Evolutionary conservation across 2,797 vertebrate species (phyloP).

Genomic region (Loriculus beryllinus): DNA sequence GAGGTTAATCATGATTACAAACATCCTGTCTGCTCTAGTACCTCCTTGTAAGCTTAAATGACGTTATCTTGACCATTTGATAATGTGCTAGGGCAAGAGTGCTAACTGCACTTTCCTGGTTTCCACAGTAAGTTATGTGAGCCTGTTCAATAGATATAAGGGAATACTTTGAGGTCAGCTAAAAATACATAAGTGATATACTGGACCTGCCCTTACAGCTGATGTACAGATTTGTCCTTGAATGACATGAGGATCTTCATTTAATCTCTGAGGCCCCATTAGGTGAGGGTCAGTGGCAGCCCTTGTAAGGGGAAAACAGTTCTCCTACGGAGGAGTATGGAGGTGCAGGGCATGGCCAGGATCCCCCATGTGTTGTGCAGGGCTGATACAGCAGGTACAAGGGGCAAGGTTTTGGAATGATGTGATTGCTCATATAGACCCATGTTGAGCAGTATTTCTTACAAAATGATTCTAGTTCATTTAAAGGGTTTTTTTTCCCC

Average conservation of each 20-base stretch:
- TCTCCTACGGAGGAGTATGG: background rate
- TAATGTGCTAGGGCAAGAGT: background rate
- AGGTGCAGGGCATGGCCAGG: background rate
- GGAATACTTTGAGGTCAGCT: background rate
- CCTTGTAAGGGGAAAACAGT: background rate
- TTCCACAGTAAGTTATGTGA: background rate
- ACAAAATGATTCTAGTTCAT: background rate
- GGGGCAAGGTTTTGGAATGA: background rate
- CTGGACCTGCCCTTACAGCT: background rate
- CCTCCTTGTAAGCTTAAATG: background rate
- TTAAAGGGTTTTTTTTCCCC: background rate
- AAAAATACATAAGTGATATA: background rate
- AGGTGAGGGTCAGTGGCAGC: background rate
- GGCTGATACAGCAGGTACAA: rapidly evolving
- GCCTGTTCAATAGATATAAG: background rate
- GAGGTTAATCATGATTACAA: background rate
- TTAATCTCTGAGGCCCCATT: background rate
- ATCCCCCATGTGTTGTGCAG: background rate
- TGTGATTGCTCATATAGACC: background rate
- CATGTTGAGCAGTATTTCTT: background rate
- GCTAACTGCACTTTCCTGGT: background rate
- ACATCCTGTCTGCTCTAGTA: background rate
- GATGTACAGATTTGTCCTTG: background rate
- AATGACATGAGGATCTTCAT: background rate
- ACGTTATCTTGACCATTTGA: background rate